phyloP scores from a whole-genome alignment of 35 echinoderm and acorn worm species.

The Amphiura filiformis region DNA sequence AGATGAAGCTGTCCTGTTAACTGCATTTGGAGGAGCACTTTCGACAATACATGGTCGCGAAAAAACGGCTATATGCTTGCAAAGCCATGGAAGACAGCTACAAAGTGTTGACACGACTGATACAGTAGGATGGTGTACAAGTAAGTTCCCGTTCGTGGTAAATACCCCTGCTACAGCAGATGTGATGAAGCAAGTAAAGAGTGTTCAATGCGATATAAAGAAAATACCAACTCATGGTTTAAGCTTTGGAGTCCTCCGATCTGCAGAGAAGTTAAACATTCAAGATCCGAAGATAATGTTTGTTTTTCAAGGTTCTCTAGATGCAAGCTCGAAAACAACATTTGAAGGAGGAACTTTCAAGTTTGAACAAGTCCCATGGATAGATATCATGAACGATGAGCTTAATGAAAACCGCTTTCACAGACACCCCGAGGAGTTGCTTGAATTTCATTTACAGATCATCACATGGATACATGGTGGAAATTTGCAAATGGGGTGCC shows the following conservation, averaged over 20 bases:
- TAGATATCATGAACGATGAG: conserved; percentile 7
- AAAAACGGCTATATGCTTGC: background rate
- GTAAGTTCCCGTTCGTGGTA: background rate
- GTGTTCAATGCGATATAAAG: background rate
- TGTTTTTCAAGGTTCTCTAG: conserved; percentile 16
- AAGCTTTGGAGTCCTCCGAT: conserved; percentile 10
- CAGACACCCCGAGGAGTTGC: background rate
- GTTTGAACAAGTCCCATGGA: conserved; percentile 16
- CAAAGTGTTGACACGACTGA: background rate
- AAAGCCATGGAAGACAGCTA: conserved; percentile 17
- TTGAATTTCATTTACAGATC: conserved; percentile 16
- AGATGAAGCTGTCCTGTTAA: background rate
- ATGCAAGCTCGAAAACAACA: conserved; percentile 6
- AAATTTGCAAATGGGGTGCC: conserved; percentile 9
- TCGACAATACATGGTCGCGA: conserved; percentile 8
- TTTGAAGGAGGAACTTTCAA: conserved; percentile 9
- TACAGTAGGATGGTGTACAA: conserved; percentile 11
- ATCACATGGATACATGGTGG: conserved; percentile 10
- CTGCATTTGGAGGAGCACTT: conserved; percentile 4
- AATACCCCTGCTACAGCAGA: background rate
- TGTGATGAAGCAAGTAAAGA: background rate
- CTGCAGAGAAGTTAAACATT: background rate
- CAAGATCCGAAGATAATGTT: conserved; percentile 14
- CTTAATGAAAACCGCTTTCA: background rate
- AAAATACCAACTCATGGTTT: conserved; percentile 7